A percentile compares a stretch with the other conserved stretches of the same genome.
Evolutionary conservation across 2,888 invertebrate genomes (phyloP).

Genomic region (Nasonovia ribisnigri): DNA sequence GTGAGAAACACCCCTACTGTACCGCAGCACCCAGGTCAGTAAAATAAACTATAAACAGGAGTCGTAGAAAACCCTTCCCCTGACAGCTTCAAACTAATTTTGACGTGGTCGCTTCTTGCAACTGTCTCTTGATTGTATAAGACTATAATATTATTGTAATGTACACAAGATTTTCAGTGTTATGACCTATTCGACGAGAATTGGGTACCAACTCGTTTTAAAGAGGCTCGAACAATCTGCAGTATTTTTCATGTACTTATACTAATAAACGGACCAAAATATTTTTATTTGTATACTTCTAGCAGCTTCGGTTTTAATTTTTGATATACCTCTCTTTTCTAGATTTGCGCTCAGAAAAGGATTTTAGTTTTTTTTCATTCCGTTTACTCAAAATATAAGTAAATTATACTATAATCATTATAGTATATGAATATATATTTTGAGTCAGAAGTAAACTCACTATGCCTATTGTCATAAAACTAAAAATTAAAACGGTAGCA

Average conservation of each 20-base stretch:
- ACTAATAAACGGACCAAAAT: neutral
- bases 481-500: neutral
- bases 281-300: neutral
- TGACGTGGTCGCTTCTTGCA: neutral
- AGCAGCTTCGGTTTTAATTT: neutral
- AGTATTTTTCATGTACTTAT: neutral
- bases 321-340: neutral
- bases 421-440: neutral
- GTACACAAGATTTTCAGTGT: neutral
- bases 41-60: neutral
- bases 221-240: neutral
- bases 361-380: neutral
- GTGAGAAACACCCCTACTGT: neutral
- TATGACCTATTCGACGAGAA: neutral
- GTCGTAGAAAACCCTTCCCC: neutral
- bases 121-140: no score
- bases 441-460: neutral
- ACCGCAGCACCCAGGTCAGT: neutral
- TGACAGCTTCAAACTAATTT: neutral
- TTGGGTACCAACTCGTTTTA: neutral
- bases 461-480: neutral
- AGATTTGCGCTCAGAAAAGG: neutral
- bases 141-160: neutral
- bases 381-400: neutral
- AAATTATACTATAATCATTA: no score